Percentiles rank a stretch among this genome's conserved stretches.
phyloP scores from a whole-genome alignment of 1,140 invertebrate genomes.

The Aphis gossypii region DNA sequence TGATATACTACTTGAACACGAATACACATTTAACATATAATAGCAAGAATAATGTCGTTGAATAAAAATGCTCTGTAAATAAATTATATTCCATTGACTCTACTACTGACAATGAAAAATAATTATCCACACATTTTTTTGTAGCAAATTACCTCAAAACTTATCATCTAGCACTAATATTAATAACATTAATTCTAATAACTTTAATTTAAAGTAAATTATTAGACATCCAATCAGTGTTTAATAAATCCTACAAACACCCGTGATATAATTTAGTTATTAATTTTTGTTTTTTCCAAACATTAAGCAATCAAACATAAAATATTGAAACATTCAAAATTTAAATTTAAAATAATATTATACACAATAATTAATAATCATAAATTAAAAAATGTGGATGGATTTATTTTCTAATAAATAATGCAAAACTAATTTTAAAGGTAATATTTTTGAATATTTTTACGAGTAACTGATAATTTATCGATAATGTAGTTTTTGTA shows the following conservation, averaged over 20 bases:
- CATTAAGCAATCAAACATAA: background rate
- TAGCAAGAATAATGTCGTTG: background rate
- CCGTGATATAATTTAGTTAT: background rate
- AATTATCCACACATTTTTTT: background rate
- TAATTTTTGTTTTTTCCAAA: no score
- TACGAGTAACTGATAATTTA: background rate
- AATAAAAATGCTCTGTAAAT: background rate
- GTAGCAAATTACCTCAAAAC: background rate
- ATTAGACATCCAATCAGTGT: background rate
- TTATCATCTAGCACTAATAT: background rate
- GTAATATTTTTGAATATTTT: background rate
- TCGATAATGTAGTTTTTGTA: background rate
- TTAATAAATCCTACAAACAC: background rate
- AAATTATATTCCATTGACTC: background rate
- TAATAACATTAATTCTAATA: background rate
- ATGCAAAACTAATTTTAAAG: no score
- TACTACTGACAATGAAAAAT: background rate
- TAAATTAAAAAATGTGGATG: no score
- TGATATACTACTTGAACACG: background rate
- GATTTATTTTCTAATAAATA: no score
- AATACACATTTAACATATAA: background rate
- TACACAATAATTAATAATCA: no score
- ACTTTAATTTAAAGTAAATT: background rate
- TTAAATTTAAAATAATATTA: background rate
- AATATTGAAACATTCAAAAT: background rate